Evolutionary conservation across 2,797 vertebrate species (phyloP), one percentile per base, ranked within the genome.

Genomic region (Chaetophractus vellerosus): DNA sequence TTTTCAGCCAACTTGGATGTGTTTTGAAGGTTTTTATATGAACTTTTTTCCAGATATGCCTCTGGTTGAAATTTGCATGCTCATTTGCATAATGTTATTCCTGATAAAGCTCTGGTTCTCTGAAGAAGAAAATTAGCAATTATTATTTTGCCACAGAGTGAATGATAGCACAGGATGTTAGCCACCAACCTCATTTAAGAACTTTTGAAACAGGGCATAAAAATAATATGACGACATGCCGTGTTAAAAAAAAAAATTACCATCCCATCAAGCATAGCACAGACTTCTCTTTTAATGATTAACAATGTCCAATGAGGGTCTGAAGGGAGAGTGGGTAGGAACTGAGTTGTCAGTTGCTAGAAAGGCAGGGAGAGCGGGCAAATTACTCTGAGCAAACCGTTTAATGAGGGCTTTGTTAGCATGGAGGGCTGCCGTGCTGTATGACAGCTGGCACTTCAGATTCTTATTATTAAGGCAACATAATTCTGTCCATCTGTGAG

Each of bases 101-200:
- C 94, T 88, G 96, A 97, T 97, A 97, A 97, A 96, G 95, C 85
- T 45, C 96, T 91, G 94, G 94, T 94, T 96, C 97, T 98, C 90
- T 91, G 94, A 98, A 96, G 96, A 97, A 97, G 97, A 98, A 97
- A 97, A 98, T 98, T 97, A 98, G 95, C 97, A 97, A 98, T 97
- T 97, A 98, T 97, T 97, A 97, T 97, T 97, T 96, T 93, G 91
- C 93, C 92, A 75, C 16, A 1, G 90, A 97, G 94, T 97, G 96
- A 97, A 94, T 92, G 96, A 95, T 94, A 94, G 95, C 90, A 61
- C 68, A 33, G 95, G 91, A 93, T 96, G 94, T 96, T 81, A 92
- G 96, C 92, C 95, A 79, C 95, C 92, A 84, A 76, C 79, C 93
- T 95, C 83, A 0, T 89, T 96, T 95, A 64, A 94, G 90, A 96